Evolutionary conservation across 92 coral and sea anemone species (phyloP), one percentile per base, ranked within the genome.

Genomic region (Bergia puertoricense): DNA sequence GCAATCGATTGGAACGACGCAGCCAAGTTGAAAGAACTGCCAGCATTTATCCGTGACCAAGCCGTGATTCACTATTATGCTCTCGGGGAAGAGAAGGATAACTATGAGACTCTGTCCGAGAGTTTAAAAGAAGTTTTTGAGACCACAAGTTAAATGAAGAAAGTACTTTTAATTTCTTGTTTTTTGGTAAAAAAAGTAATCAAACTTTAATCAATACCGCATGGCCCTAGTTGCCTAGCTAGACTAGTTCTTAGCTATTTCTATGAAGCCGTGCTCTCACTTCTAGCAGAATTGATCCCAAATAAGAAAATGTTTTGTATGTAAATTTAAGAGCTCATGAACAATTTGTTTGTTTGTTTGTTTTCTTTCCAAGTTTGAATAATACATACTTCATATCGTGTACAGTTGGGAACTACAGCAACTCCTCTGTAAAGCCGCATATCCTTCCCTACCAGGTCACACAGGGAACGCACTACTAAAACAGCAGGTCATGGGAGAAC

Each of bases 401-500:
- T 59, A 18, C 54, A 36, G 42, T 20, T 88, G 81, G 81, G 88
- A 88, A 20, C 38, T 81, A 68, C 54, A 71, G 65, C 77, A 81
- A 6, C 14, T 81, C 10, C 74, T 81, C 1, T 13, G 37, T 20
- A 81, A 81, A 50, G 87, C 51, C 66, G 46, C 76, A 20, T 30
- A 30, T 30, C 85, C 80, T 6, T 36, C 76, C 40, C 76, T 89
- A 3, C 15, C 68, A n/a, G 78, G 50, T 2, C 83, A 82, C 6
- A 84, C 42, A 1, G 56, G 48, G 13, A 42, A 42, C 2, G 85
- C 80, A 41, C 72, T 83, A 41, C 43, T 89, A 76, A 22, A 44
- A 30, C 57, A 85, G n/a, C 88, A 89, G 40, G 76, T 89, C n/a
- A 74, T 83, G 66, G 75, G 85, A 40, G 88, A 77, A 3, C 81